Conservation (phyloP, 2,113 vertebrate genomes). For the Scolopax mira region DNA sequence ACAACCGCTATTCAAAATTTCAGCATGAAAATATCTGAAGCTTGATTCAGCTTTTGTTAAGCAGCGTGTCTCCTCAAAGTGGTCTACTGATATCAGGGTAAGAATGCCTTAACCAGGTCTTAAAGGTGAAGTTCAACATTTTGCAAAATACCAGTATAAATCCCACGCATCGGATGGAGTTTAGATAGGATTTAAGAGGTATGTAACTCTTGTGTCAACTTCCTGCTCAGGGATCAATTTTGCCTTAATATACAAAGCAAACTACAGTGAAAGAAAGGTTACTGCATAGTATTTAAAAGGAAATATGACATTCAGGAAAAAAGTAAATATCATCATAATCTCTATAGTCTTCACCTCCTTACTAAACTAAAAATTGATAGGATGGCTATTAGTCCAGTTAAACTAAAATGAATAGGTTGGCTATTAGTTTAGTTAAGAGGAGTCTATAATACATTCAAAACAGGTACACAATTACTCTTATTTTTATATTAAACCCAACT, state of each 20-base stretch:
- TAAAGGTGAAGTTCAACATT: not conserved
- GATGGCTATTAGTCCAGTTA: not conserved
- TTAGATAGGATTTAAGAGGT: constrained; percentile 6
- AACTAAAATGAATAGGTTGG: not conserved
- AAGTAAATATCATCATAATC: constrained; percentile 52
- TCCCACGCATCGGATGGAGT: not conserved
- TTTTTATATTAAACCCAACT: not conserved
- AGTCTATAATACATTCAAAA: not conserved
- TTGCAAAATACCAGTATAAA: constrained; percentile 12
- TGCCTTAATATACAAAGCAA: constrained; percentile 10
- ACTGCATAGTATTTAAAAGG: constrained; percentile 18
- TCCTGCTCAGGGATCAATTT: constrained; percentile 20
- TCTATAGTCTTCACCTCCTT: not conserved
- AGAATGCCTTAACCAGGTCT: not conserved
- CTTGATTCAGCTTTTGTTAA: not conserved
- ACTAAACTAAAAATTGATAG: not conserved
- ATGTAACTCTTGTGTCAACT: not conserved
- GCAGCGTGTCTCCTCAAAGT: not conserved
- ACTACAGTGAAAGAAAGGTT: constrained; percentile 44
- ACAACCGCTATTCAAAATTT: not conserved
- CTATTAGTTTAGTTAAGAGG: not conserved
- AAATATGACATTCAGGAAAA: constrained; percentile 24
- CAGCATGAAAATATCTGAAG: not conserved
- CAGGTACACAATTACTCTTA: not conserved
- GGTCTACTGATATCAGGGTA: not conserved